A percentile compares a stretch with the other conserved stretches of the same genome.
phyloP scores from a whole-genome alignment of 2,888 invertebrate genomes.

The Diploptera punctata region DNA sequence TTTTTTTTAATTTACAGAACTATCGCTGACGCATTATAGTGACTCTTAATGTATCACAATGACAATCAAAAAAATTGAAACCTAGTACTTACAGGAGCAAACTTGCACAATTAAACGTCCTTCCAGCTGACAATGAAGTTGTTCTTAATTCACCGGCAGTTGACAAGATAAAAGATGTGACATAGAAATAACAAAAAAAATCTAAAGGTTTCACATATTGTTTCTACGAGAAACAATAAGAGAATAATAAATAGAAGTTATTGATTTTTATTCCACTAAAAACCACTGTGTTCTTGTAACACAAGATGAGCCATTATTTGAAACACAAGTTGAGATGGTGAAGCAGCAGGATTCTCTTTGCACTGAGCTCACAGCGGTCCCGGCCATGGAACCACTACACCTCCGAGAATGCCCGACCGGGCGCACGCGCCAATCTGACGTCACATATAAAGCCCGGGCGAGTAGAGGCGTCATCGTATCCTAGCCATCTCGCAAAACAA shows the following conservation, averaged over 20 bases:
- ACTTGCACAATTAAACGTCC: not conserved
- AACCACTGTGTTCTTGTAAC: not conserved
- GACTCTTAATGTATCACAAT: no score
- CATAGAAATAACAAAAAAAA: not conserved
- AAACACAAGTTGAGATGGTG: not conserved
- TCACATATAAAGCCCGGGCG: slow-evolving; percentile 18
- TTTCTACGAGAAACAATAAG: no score
- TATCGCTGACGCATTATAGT: no score
- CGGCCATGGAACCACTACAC: not conserved
- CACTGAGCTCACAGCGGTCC: slow-evolving; percentile 4
- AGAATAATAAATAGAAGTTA: not conserved
- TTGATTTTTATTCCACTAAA: no score
- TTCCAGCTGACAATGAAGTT: not conserved
- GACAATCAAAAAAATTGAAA: no score
- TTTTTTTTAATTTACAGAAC: no score
- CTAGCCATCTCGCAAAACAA: not conserved
- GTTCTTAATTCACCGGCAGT: not conserved
- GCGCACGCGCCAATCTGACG: slow-evolving; percentile 5
- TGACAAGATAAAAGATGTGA: not conserved
- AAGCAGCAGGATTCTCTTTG: not conserved
- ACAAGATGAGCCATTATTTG: not conserved
- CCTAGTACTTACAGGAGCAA: slow-evolving; percentile 16
- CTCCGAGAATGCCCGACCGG: not conserved
- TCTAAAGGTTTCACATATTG: not conserved
- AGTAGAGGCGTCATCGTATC: slow-evolving; percentile 17